Conservation (phyloP, 1,140 invertebrate species). For the Harlomillsia oculata region DNA sequence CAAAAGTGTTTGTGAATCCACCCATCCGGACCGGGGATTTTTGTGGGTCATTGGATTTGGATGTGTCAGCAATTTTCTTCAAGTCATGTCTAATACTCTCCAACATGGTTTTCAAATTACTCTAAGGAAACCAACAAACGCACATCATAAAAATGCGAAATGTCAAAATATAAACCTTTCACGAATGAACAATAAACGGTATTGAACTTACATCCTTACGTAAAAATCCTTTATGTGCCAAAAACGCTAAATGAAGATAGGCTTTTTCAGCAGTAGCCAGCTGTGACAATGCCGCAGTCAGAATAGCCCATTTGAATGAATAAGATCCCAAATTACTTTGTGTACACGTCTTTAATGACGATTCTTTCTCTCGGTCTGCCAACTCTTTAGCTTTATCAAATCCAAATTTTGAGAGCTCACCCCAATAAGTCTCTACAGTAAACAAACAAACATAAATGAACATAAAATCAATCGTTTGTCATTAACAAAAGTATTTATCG, state of each 20-base stretch:
- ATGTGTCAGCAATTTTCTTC: slow-evolving; percentile 22
- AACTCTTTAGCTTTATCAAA: slow-evolving; percentile 34
- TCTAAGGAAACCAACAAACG: too few species aligned
- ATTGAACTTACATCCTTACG: slow-evolving; percentile 30
- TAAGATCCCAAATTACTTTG: not conserved
- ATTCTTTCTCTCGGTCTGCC: slow-evolving; percentile 27
- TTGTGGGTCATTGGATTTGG: not conserved
- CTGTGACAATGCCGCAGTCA: slow-evolving; percentile 20
- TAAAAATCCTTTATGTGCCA: slow-evolving; percentile 34
- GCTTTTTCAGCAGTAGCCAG: slow-evolving; percentile 25
- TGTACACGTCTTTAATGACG: slow-evolving; percentile 6
- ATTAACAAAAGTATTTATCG: too few species aligned
- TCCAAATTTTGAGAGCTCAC: slow-evolving; percentile 17
- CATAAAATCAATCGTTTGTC: too few species aligned
- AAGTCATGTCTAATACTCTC: slow-evolving; percentile 26
- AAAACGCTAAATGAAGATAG: slow-evolving; percentile 28
- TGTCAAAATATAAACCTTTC: too few species aligned
- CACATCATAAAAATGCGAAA: not conserved
- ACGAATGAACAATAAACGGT: too few species aligned
- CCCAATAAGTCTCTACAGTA: slow-evolving; percentile 17
- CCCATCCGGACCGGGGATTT: not conserved
- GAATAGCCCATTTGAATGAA: slow-evolving; percentile 16
- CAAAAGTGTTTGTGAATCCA: slow-evolving; percentile 5
- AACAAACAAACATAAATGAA: too few species aligned
- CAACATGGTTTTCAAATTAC: slow-evolving; percentile 26